A percentile compares a stretch with the other conserved stretches of the same genome.
phyloP scores from a whole-genome alignment of 2,888 invertebrate species.

The Sphecodes monilicornis region DNA sequence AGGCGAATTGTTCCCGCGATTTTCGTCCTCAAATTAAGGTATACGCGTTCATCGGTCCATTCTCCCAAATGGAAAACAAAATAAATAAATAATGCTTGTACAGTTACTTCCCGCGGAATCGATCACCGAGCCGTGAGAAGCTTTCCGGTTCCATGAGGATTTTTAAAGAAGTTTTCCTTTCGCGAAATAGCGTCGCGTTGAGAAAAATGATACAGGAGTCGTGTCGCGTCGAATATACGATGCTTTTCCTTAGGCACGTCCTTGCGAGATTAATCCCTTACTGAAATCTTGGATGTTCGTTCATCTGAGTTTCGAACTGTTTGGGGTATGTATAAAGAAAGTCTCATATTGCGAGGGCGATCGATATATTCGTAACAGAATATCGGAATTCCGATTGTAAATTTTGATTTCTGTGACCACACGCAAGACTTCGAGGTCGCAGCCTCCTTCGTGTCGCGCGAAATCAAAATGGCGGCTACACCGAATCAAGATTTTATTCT shows the following conservation, averaged over 20 bases:
- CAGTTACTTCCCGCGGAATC: neutral
- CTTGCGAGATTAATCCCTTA: neutral
- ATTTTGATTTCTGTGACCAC: neutral
- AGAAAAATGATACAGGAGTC: neutral
- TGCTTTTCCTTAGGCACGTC: neutral
- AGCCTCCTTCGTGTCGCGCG: neutral
- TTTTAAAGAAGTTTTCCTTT: neutral
- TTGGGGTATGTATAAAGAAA: too few species aligned
- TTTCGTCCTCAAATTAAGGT: neutral
- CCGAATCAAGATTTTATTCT: neutral
- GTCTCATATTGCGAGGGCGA: neutral
- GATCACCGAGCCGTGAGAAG: neutral
- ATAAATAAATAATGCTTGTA: neutral
- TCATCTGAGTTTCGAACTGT: neutral
- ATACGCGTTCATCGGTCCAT: neutral
- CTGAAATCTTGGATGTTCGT: neutral
- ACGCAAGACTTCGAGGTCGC: neutral
- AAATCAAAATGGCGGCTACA: neutral
- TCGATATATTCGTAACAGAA: neutral
- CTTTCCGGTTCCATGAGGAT: conserved; percentile 10
- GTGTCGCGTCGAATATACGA: neutral
- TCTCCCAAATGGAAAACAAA: neutral
- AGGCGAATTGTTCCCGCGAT: neutral
- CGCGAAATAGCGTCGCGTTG: neutral
- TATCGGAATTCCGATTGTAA: neutral